Percentiles rank a stretch among this genome's conserved stretches.
Evolutionary conservation across 2,113 vertebrate species (phyloP).

Genomic region (Brachypodius melanocephalos): DNA sequence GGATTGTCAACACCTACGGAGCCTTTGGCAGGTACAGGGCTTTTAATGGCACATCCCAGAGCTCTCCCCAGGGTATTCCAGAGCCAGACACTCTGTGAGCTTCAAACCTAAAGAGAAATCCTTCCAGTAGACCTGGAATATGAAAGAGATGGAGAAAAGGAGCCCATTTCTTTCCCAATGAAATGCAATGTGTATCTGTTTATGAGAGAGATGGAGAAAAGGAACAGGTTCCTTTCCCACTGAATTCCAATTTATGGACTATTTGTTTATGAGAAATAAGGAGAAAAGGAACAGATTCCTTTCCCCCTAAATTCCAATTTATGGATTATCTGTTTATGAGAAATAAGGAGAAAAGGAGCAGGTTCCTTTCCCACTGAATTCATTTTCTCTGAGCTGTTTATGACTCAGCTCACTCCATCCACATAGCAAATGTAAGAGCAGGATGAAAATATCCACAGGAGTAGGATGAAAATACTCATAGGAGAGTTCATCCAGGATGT

Average conservation of each 20-base stretch:
- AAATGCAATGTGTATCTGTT: not conserved
- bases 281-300: not conserved
- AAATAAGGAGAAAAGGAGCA: not conserved
- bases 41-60: fast-evolving
- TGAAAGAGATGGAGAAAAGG: not conserved
- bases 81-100: not conserved
- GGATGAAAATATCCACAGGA: not conserved
- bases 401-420: not conserved
- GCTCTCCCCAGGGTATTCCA: not conserved
- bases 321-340: not conserved
- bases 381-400: not conserved
- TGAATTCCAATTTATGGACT: not conserved
- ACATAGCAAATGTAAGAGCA: not conserved
- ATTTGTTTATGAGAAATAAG: not conserved
- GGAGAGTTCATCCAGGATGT: not conserved
- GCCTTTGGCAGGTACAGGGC: conserved; percentile 89
- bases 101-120: not conserved
- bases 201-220: not conserved
- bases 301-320: not conserved
- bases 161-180: not conserved
- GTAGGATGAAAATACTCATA: not conserved
- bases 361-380: not conserved
- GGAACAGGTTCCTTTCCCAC: not conserved
- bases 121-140: not conserved
- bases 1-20: conserved; percentile 97